Evolutionary conservation across 2,797 vertebrate species (phyloP).

Genomic region (Catharus ustulatus): DNA sequence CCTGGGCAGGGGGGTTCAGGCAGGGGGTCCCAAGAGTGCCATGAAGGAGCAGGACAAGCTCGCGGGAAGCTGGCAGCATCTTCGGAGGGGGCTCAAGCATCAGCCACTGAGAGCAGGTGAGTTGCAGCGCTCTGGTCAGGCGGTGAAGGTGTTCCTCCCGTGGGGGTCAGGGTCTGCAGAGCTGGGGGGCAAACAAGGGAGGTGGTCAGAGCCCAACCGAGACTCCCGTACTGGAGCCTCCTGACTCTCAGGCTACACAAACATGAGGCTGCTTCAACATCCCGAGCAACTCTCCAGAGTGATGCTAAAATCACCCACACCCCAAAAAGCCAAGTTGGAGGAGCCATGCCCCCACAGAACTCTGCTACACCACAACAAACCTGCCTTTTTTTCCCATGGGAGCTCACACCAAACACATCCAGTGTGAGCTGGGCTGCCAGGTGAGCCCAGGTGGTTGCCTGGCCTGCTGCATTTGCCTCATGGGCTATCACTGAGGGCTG

Average conservation of each 20-base stretch:
- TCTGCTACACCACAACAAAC: background rate
- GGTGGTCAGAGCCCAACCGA: background rate
- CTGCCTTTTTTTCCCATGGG: background rate
- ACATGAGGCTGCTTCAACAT: rapidly evolving
- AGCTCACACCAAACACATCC: background rate
- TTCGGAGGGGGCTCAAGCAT: background rate
- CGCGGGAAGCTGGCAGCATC: background rate
- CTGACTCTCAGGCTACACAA: rapidly evolving
- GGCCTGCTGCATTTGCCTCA: rapidly evolving
- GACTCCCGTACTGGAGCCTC: background rate
- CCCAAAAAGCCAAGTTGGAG: background rate
- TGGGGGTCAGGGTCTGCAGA: constrained; percentile 64
- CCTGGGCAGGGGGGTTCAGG: rapidly evolving
- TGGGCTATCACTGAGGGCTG: background rate
- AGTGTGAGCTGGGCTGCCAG: rapidly evolving
- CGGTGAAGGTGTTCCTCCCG: constrained; percentile 38
- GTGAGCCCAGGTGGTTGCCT: rapidly evolving
- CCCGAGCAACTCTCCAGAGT: rapidly evolving
- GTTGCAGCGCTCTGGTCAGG: background rate
- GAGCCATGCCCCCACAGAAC: background rate
- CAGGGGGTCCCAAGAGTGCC: background rate
- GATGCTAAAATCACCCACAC: background rate
- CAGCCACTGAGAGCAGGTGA: background rate
- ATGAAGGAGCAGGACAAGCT: background rate
- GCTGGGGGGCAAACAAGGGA: constrained; percentile 36